Base-by-base conservation (phyloP, 2,113 vertebrate genomes). In the Clarias macrocephalus region DNA sequence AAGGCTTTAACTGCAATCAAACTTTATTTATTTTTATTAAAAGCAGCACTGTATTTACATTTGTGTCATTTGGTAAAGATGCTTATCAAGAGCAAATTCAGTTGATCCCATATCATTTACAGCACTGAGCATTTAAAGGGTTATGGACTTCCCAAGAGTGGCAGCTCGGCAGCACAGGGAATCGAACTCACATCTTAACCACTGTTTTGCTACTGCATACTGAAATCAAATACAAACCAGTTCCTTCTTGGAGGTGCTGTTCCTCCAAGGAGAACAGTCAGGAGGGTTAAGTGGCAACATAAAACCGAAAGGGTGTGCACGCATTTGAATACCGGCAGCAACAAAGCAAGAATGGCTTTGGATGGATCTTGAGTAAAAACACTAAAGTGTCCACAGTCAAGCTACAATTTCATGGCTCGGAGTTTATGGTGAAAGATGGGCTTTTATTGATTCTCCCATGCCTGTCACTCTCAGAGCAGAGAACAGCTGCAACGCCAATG, bases 391-490 rank as follows among this genome's bases (percentile, higher is more conserved):
- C 91, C 90, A 91, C 92, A 93, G 92, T 91, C 88, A 91, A 89
- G 91, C 89, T 92, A 82, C 91, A 87, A 93, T 93, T 94, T 94
- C 91, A 94, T 86, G 63, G 81, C 70, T 57, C 42, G 25, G 68
- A 30, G 56, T 63, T 82, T 76, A 75, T 83, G 86, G 80, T 83
- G 42, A 77, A 87, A 90, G 57, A 86, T 91, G 86, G 88, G 66
- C 87, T 93, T 93, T 92, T 88, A 89, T 93, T 91, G 91, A 89
- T 91, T 87, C 91, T 73, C 89, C 89, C 86, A 83, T 87, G 87
- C 86, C 85, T 63, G 90, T 89, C 92, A 54, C 84, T 90, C 91
- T 86, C 80, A 82, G 86, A 57, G 85, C 52, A 82, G 52, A 33
- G 82, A 73, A 88, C 91, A 90, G 92, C 91, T 91, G 90, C 86